Conservation (phyloP, 1,140 invertebrate genomes). For the Bombus terrestris region DNA sequence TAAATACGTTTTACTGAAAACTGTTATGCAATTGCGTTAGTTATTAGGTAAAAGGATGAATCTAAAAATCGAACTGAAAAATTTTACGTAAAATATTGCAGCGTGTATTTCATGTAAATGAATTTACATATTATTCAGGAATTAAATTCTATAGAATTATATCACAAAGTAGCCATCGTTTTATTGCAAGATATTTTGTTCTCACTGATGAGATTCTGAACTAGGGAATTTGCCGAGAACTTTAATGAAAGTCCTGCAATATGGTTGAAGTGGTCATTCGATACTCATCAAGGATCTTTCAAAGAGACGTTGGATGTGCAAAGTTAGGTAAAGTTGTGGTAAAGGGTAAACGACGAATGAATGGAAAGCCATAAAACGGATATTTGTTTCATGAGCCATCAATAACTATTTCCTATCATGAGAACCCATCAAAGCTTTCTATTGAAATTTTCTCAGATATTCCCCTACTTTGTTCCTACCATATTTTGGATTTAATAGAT, state of each 20-base stretch:
- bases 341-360: background rate
- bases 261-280: background rate
- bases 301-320: background rate
- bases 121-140: background rate
- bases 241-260: slow-evolving; percentile 7
- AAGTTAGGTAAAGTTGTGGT: background rate
- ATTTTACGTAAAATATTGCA: background rate
- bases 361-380: background rate
- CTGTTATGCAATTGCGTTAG: too few species aligned
- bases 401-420: too few species aligned
- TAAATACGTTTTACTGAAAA: background rate
- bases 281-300: background rate
- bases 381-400: background rate
- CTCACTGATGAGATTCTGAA: background rate
- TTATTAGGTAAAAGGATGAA: background rate
- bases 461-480: too few species aligned
- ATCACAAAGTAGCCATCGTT: background rate
- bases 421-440: too few species aligned
- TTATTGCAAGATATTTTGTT: background rate
- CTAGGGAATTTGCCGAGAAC: background rate
- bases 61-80: background rate
- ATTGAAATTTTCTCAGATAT: too few species aligned
- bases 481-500: too few species aligned
- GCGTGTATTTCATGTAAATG: background rate
- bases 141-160: background rate